Evolutionary conservation across 1,140 invertebrate genomes (phyloP), one percentile per base, ranked within the genome.

Genomic region (Drosophila ficusphila): DNA sequence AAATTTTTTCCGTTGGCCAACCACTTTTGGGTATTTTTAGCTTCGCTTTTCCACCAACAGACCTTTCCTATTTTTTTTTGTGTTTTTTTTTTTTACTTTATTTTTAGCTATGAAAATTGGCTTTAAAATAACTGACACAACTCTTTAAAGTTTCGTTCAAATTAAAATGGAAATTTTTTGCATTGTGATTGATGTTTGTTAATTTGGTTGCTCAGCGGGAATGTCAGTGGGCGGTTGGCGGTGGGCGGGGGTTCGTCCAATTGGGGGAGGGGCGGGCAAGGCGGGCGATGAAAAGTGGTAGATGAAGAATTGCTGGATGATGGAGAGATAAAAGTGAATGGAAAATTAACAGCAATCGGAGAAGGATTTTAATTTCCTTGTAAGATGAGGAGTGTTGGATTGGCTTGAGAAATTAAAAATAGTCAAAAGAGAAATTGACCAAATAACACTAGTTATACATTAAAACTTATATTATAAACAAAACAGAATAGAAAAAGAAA

Each of bases 141-240:
- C 57, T 39, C 23, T 38, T 39, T 64, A 31, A 21, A 33, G 58
- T 18, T 31, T 21, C 18, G 48, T 31, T 16, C 33, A 41, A 65
- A 67, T 65, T 29, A 27, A 67, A 67, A 67, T 67, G 62, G 19
- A 67, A 34, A 67, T 52, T 67, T 67, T 14, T 33, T 8, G 60
- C 36, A 11, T 33, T 67, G 61, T 68, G 64, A 68, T 68, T 68
- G 64, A 68, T 68, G 61, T 68, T 27, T 61, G 61, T 67, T 68
- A 68, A 68, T 68, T 67, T 68, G 46, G 34, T 52, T 31, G 64
- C 64, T 67, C 61, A 68, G 64, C 27, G 64, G 64, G 64, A 41
- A 5, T 9, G 27, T 0, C 29, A 27, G 27, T 44, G 53, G 39
- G 29, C 56, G 19, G 21, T 25, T 41, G 33, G 12, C 34, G 41